Percentiles rank a stretch among this genome's conserved stretches.
phyloP scores from a whole-genome alignment of 1,140 invertebrate genomes.

The Plutomurus gul region DNA sequence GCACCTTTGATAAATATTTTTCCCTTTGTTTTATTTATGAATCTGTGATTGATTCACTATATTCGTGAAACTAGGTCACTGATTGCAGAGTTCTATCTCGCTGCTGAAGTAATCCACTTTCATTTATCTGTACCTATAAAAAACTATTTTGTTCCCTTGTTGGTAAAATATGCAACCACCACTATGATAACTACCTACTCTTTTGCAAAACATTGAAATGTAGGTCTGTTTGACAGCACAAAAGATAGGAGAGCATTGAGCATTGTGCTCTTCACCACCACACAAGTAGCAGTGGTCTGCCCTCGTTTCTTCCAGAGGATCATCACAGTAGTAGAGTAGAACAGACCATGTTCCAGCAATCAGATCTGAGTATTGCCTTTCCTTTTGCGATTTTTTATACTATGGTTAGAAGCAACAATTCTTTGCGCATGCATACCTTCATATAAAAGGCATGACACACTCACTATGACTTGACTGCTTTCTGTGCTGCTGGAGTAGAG shows the following conservation, averaged over 20 bases:
- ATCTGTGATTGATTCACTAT: too few species aligned
- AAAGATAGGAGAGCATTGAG: neutral
- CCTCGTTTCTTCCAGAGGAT: neutral
- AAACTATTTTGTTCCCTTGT: too few species aligned
- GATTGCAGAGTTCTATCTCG: too few species aligned
- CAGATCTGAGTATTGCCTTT: neutral
- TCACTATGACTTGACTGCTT: neutral
- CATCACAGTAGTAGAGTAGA: slow-evolving; percentile 1
- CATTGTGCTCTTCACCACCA: neutral
- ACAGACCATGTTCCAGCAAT: neutral
- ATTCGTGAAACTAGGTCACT: too few species aligned
- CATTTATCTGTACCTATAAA: too few species aligned
- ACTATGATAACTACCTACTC: neutral
- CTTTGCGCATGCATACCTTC: slow-evolving; percentile 30
- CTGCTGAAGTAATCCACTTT: too few species aligned
- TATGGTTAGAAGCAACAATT: slow-evolving; percentile 17
- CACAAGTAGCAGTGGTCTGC: neutral
- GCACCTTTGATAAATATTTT: too few species aligned
- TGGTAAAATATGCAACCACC: too few species aligned
- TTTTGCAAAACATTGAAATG: too few species aligned
- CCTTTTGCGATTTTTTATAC: slow-evolving; percentile 4
- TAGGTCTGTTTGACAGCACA: slow-evolving; percentile 1
- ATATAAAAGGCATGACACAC: too few species aligned
- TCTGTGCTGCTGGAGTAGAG: neutral
- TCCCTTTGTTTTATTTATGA: too few species aligned